Evolutionary conservation across 2,888 invertebrate genomes (phyloP).

Genomic region (Agonopterix alstromeriana): DNA sequence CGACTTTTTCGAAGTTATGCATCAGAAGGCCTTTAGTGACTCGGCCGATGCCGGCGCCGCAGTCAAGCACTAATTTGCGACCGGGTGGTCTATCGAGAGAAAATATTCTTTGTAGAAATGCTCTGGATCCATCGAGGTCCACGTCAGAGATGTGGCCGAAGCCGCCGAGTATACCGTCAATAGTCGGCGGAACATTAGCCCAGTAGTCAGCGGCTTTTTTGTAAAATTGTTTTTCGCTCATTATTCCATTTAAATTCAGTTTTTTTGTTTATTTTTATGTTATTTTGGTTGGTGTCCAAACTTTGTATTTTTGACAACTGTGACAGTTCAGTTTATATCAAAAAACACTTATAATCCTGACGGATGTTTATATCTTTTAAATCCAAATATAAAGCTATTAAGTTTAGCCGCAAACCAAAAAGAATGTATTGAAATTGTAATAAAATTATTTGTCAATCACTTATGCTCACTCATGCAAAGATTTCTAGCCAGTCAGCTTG

Average conservation of each 20-base stretch:
- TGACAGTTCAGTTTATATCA: constrained; percentile 6
- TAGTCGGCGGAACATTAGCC: constrained; percentile 89
- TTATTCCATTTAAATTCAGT: constrained; percentile 11
- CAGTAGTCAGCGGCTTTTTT: constrained; percentile 89
- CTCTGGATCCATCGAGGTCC: constrained; percentile 91
- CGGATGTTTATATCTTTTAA: background rate
- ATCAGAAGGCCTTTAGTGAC: constrained; percentile 90
- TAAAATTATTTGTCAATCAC: no score
- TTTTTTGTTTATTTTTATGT: background rate
- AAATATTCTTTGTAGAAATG: constrained; percentile 80
- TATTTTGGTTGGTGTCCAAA: background rate
- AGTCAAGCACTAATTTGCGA: constrained; percentile 87
- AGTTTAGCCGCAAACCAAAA: background rate
- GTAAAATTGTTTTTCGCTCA: constrained; percentile 75
- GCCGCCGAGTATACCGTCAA: constrained; percentile 97
- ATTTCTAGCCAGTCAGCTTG: no score
- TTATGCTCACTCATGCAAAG: no score
- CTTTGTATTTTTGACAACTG: constrained; percentile 2
- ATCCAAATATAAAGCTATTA: background rate
- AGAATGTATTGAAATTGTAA: background rate
- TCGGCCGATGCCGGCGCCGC: constrained; percentile 98
- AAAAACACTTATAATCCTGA: no score
- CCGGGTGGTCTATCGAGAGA: constrained; percentile 68
- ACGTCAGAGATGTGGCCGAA: constrained; percentile 89
- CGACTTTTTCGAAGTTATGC: constrained; percentile 87